A percentile compares a stretch with the other conserved stretches of the same genome.
phyloP scores from a whole-genome alignment of 2,888 invertebrate genomes.

The Zygaena filipendulae region DNA sequence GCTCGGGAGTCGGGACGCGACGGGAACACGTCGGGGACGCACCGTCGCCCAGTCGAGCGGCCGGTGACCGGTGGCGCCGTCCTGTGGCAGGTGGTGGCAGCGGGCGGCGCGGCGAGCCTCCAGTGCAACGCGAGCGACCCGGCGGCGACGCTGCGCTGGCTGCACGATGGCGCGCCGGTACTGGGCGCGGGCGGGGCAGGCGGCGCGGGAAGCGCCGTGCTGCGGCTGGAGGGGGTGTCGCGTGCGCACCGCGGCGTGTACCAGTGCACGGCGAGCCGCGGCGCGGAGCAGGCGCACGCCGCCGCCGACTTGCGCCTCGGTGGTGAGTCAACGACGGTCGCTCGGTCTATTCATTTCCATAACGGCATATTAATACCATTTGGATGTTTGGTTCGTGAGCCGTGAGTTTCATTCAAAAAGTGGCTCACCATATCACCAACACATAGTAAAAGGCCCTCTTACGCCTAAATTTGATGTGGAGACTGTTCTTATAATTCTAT shows the following conservation, averaged over 20 bases:
- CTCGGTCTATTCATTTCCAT: no score
- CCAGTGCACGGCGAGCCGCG: slow-evolving; percentile 80
- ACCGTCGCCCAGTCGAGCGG: no score
- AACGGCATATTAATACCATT: no score
- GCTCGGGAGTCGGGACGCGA: background rate
- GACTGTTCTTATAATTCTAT: no score
- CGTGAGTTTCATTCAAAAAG: no score
- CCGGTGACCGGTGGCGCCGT: background rate
- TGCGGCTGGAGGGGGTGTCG: slow-evolving; percentile 21
- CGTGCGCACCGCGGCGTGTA: slow-evolving; percentile 84
- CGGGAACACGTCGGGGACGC: no score
- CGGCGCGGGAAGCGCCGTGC: slow-evolving; percentile 35
- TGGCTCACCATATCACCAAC: no score
- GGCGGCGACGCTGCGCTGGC: slow-evolving; percentile 70
- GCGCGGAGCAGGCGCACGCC: slow-evolving; percentile 77
- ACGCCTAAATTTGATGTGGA: no score
- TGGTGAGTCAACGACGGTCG: no score
- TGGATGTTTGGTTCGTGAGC: no score
- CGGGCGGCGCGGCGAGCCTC: slow-evolving; percentile 74
- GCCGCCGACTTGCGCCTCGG: slow-evolving; percentile 81
- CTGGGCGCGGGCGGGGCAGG: slow-evolving; percentile 34
- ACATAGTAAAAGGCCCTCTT: no score
- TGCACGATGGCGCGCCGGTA: slow-evolving; percentile 74
- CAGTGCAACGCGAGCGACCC: slow-evolving; percentile 71
- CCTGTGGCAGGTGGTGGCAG: slow-evolving; percentile 68